These are phyloP conservation scores for Arbacia lixula DNA, from an alignment of 53 echinoderm and acorn worm species.

Conservation along the genomic window DNA sequence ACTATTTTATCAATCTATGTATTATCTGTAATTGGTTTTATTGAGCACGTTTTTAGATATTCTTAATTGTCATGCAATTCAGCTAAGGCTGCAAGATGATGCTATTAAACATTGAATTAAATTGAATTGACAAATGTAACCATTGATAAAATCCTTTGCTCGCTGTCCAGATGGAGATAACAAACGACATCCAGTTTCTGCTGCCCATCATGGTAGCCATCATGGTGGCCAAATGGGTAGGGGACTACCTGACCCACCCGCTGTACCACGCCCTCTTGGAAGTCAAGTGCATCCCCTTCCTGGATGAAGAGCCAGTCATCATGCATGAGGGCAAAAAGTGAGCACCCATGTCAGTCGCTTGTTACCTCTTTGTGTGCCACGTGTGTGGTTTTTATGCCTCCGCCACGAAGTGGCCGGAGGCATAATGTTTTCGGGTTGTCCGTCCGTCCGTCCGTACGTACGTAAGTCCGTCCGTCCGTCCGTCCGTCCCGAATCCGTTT, in stretches of 20 bases:
- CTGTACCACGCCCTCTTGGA: conserved; percentile 93
- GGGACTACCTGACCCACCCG: conserved; percentile 96
- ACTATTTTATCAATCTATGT: too few relatives aligned
- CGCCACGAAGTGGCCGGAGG: too few relatives aligned
- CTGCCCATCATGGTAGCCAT: conserved; percentile 99
- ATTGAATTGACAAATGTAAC: too few relatives aligned
- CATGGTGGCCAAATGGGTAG: conserved; percentile 98
- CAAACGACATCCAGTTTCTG: conserved; percentile 98
- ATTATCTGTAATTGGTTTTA: not conserved
- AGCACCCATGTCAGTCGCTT: conserved; percentile 12
- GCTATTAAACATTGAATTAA: not conserved
- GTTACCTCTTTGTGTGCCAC: too few relatives aligned
- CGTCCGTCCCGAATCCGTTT: too few relatives aligned
- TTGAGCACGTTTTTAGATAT: too few relatives aligned
- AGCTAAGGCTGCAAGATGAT: too few relatives aligned
- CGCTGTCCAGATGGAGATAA: conserved; percentile 98
- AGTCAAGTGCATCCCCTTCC: conserved; percentile 96
- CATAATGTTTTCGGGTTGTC: too few relatives aligned
- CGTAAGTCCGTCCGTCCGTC: too few relatives aligned
- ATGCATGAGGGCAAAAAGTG: conserved; percentile 89
- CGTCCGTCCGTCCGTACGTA: too few relatives aligned
- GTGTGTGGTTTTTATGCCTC: too few relatives aligned
- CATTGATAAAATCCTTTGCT: not conserved
- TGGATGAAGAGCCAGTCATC: conserved; percentile 95
- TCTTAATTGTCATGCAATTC: too few relatives aligned